Evolutionary conservation across 2,797 vertebrate species (phyloP).

Genomic region (Carapus acus): DNA sequence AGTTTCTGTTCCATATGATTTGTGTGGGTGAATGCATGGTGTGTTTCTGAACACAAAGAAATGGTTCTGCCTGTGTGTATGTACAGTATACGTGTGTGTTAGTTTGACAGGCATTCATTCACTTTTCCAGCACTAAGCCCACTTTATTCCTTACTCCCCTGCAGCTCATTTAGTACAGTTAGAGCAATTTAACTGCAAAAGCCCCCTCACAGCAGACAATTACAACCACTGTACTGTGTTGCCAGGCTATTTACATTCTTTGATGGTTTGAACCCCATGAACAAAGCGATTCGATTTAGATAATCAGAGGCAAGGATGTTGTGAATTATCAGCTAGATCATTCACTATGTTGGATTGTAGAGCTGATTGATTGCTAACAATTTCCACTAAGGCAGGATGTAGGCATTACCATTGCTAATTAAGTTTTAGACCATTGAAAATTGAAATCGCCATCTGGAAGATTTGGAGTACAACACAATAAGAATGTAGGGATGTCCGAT

Average conservation of each 20-base stretch:
- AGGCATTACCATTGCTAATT: too few relatives aligned
- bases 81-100: constrained; percentile 24
- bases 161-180: constrained; percentile 50
- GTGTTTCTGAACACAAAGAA: constrained; percentile 39
- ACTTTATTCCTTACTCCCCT: constrained; percentile 28
- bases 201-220: constrained; percentile 28
- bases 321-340: too few relatives aligned
- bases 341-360: too few relatives aligned
- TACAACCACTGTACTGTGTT: constrained; percentile 28
- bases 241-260: constrained; percentile 37
- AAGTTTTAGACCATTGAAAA: too few relatives aligned
- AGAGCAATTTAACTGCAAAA: constrained; percentile 48
- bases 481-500: too few relatives aligned
- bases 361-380: too few relatives aligned
- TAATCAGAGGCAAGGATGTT: constrained; percentile 14
- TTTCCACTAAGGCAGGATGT: too few relatives aligned
- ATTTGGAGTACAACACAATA: too few relatives aligned
- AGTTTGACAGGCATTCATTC: constrained; percentile 36
- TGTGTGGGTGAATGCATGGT: constrained; percentile 25
- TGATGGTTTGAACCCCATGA: constrained; percentile 22
- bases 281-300: constrained; percentile 19
- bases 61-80: constrained; percentile 10
- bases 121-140: constrained; percentile 32
- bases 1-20: constrained; percentile 18
- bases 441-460: too few relatives aligned